Conservation (phyloP, 2,888 invertebrate genomes). For the Pollenia griseotomentosa region DNA sequence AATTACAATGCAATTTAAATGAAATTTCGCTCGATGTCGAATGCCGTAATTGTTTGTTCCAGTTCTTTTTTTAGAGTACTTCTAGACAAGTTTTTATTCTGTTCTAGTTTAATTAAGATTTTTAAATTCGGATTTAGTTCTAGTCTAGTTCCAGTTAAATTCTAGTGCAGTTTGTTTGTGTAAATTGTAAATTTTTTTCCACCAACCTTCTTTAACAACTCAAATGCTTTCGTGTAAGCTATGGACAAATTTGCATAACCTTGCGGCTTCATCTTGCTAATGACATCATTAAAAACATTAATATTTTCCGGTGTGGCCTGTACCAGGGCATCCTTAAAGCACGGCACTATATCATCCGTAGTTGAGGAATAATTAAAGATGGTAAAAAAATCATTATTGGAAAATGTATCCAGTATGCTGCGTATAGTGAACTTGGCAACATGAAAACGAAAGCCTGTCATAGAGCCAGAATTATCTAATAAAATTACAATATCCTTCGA, state of each 20-base stretch:
- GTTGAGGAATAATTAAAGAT: slow-evolving; percentile 92
- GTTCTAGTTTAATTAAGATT: background rate
- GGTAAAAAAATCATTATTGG: slow-evolving; percentile 99
- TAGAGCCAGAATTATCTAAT: slow-evolving; percentile 97
- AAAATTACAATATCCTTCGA: slow-evolving; percentile 98
- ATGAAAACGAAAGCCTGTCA: slow-evolving; percentile 92
- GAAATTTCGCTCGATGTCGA: no score
- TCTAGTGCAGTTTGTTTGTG: background rate
- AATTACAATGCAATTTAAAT: no score
- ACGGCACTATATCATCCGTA: slow-evolving; percentile 91
- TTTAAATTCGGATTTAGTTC: background rate
- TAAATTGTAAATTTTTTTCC: background rate
- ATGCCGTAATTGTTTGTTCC: no score
- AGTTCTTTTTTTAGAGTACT: background rate
- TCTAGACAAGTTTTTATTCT: background rate
- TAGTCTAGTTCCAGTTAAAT: background rate
- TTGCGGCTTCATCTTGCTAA: slow-evolving; percentile 88
- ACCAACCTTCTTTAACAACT: slow-evolving; percentile 89
- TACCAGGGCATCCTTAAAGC: slow-evolving; percentile 93
- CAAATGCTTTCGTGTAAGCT: slow-evolving; percentile 94
- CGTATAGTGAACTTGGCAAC: slow-evolving; percentile 94
- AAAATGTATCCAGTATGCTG: slow-evolving; percentile 96
- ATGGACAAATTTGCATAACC: slow-evolving; percentile 93
- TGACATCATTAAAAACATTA: slow-evolving; percentile 88
- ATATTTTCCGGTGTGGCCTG: slow-evolving; percentile 95